Conservation (phyloP, 2,888 invertebrate genomes). For the Nasonovia ribisnigri region DNA sequence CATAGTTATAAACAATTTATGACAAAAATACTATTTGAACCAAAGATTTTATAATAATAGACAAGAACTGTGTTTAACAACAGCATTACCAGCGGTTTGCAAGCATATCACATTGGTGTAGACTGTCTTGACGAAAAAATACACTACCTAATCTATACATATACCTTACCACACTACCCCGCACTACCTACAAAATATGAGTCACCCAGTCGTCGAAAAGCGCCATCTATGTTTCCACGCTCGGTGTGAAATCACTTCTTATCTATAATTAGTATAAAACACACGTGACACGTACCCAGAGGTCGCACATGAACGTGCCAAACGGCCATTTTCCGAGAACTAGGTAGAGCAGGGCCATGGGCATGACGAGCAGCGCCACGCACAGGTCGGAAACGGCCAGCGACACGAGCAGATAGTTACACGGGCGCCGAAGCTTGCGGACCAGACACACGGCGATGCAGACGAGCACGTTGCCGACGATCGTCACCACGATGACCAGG, state of each 20-base stretch:
- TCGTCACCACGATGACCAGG: constrained; percentile 80
- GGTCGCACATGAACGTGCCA: constrained; percentile 90
- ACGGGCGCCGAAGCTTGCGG: constrained; percentile 88
- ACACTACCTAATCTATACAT: too few species aligned
- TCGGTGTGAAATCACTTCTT: too few species aligned
- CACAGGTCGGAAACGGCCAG: constrained; percentile 96
- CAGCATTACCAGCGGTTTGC: too few species aligned
- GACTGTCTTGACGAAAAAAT: too few species aligned
- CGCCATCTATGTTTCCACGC: too few species aligned
- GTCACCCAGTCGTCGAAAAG: too few species aligned
- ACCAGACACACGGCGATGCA: constrained; percentile 96
- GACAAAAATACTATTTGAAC: neutral
- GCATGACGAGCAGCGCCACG: constrained; percentile 96
- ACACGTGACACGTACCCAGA: constrained; percentile 77
- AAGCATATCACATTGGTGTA: too few species aligned
- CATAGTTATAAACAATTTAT: neutral
- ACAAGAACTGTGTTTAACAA: too few species aligned
- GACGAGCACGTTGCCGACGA: constrained; percentile 91
- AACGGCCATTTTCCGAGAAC: constrained; percentile 94
- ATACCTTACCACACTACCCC: too few species aligned
- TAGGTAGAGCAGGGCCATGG: constrained; percentile 95
- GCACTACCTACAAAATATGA: too few species aligned
- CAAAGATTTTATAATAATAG: too few species aligned
- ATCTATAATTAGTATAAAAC: too few species aligned
- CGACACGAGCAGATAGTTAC: constrained; percentile 93